phyloP scores from a whole-genome alignment of 2,888 invertebrate species.

The Pristionchus arcanus region DNA sequence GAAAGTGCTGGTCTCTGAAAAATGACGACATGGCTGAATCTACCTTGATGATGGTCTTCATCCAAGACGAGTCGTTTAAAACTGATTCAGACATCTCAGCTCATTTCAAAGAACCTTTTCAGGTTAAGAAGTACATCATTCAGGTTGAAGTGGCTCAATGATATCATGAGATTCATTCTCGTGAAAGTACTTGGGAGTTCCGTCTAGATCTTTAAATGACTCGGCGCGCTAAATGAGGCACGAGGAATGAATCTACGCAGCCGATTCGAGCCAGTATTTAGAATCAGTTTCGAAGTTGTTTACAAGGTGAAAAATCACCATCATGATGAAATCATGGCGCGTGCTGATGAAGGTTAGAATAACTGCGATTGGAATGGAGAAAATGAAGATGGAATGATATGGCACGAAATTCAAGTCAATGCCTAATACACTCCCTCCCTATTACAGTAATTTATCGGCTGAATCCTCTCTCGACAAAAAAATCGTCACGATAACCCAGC shows the following conservation, averaged over 20 bases:
- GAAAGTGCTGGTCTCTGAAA: no score
- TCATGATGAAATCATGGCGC: background rate
- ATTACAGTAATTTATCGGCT: background rate
- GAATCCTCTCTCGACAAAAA: background rate
- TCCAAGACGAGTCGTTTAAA: background rate
- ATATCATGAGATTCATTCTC: conserved; percentile 24
- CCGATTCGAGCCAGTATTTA: background rate
- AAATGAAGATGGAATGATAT: no score
- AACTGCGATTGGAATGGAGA: background rate
- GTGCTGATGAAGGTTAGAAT: background rate
- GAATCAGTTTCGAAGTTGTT: background rate
- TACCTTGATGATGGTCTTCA: background rate
- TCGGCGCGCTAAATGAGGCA: background rate
- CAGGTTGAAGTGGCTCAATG: background rate
- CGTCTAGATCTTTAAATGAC: background rate
- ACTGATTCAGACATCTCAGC: background rate
- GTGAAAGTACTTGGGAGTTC: background rate
- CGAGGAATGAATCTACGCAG: background rate
- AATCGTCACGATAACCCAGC: background rate
- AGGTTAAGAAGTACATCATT: background rate
- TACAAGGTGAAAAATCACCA: background rate
- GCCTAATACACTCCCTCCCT: no score
- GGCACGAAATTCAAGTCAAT: no score
- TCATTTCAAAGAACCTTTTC: background rate
- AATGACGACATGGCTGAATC: no score